phyloP scores from a whole-genome alignment of 2,888 invertebrate species.

The Zhengitettix transpicula region DNA sequence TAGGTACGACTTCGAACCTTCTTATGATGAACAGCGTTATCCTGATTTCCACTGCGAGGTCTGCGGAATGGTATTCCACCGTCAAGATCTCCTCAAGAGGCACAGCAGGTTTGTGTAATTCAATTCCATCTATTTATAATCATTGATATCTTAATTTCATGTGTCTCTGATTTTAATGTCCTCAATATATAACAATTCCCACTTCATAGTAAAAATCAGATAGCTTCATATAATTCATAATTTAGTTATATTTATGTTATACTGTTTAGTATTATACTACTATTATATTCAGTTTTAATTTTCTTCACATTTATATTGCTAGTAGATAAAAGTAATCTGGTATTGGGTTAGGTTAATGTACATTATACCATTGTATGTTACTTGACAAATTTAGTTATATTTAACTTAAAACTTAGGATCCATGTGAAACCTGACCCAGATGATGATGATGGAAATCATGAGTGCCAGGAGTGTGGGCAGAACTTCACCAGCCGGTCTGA shows the following conservation, averaged over 20 bases:
- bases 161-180: background rate
- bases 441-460: constrained; percentile 31
- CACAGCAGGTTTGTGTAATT: constrained; percentile 36
- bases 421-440: constrained; percentile 10
- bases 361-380: no score
- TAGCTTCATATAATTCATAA: background rate
- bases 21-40: constrained; percentile 25
- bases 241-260: background rate
- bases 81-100: constrained; percentile 53
- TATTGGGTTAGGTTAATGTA: no score
- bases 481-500: constrained; percentile 29
- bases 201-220: no score
- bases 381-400: no score
- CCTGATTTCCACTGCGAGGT: constrained; percentile 38
- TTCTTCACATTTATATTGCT: background rate
- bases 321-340: no score
- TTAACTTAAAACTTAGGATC: constrained; percentile 3
- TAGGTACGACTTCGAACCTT: constrained; percentile 22
- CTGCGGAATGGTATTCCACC: constrained; percentile 64
- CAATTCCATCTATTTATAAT: background rate
- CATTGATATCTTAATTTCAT: background rate
- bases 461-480: constrained; percentile 67
- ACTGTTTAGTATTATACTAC: background rate
- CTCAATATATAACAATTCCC: background rate
- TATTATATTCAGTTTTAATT: background rate